Evolutionary conservation across 2,888 invertebrate species (phyloP).

Genomic region (Eupeodes luniger): DNA sequence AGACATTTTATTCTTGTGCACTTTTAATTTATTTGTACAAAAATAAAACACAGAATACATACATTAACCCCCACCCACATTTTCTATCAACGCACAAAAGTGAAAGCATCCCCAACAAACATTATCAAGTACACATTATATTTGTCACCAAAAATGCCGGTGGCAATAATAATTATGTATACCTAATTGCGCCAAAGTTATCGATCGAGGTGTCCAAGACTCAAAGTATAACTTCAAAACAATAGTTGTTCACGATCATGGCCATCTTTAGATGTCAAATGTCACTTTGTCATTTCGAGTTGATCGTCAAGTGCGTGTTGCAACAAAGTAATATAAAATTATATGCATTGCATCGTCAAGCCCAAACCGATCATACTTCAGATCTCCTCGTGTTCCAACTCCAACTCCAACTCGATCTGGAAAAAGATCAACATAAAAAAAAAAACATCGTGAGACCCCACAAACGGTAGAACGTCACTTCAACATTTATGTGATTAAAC

Average conservation of each 20-base stretch:
- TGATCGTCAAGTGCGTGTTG: not conserved
- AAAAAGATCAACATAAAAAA: not conserved
- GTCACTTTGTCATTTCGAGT: no score
- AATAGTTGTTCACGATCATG: constrained; percentile 54
- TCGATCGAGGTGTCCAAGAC: not conserved
- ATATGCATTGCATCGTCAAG: not conserved
- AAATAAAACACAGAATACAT: no score
- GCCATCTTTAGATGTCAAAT: not conserved
- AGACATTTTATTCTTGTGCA: no score
- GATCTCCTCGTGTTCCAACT: not conserved
- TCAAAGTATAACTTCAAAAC: not conserved
- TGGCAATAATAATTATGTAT: not conserved
- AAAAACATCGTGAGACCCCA: constrained; percentile 20
- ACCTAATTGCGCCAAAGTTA: not conserved
- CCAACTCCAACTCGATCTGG: not conserved
- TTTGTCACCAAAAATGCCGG: constrained; percentile 8
- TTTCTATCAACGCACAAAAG: not conserved
- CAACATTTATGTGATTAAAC: constrained; percentile 27
- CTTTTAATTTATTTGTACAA: no score
- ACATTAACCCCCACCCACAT: not conserved
- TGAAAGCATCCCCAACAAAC: constrained; percentile 37
- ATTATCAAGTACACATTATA: not conserved
- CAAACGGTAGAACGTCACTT: constrained; percentile 27
- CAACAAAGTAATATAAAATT: not conserved
- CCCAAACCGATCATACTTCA: constrained; percentile 4